Evolutionary conservation across 1,140 invertebrate species (phyloP).

Genomic region (Drosophila truncata): DNA sequence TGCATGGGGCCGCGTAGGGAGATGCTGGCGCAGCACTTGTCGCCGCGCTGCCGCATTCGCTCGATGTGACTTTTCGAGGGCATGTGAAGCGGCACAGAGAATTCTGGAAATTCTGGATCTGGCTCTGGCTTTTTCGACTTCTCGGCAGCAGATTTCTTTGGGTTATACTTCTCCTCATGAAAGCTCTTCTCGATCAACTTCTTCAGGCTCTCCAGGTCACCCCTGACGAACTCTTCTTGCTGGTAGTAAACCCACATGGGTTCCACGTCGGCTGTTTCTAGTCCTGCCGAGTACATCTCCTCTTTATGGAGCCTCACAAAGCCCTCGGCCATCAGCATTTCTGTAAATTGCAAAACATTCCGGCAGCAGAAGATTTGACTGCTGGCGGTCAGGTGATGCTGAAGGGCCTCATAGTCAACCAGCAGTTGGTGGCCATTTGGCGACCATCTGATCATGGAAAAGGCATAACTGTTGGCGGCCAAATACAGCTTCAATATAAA

Average conservation of each 20-base stretch:
- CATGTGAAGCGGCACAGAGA: neutral
- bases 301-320: constrained; percentile 18
- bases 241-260: constrained; percentile 14
- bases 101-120: too few species aligned
- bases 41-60: constrained; percentile 13
- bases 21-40: constrained; percentile 4
- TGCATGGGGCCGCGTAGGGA: constrained; percentile 25
- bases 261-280: too few species aligned
- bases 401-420: constrained; percentile 46
- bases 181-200: neutral
- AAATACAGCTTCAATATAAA: constrained; percentile 51
- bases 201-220: neutral
- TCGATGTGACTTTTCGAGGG: neutral
- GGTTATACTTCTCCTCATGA: neutral
- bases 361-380: constrained; percentile 31
- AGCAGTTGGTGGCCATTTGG: constrained; percentile 19
- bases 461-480: constrained; percentile 1
- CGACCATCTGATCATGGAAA: constrained; percentile 43
- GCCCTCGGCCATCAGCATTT: constrained; percentile 11
- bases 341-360: constrained; percentile 37
- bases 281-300: fast-evolving
- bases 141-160: neutral
- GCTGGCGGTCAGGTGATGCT: constrained; percentile 38
- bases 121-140: neutral
- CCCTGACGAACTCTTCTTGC: constrained; percentile 27